Conservation (phyloP, 2,797 vertebrate species). For the Okamejei kenojei region DNA sequence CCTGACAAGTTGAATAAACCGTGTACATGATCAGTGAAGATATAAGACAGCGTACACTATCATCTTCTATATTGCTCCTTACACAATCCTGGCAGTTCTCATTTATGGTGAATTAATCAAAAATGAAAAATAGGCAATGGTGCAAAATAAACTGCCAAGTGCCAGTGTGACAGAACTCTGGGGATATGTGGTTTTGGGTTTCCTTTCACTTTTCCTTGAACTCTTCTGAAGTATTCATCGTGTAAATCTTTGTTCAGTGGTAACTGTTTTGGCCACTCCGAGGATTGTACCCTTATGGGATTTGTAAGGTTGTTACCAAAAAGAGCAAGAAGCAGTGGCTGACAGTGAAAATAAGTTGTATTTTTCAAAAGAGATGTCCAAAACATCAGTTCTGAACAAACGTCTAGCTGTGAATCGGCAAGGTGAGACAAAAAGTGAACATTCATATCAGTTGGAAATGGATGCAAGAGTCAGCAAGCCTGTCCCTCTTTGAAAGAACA, state of each 20-base stretch:
- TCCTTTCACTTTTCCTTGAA: not conserved
- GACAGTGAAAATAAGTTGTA: not conserved
- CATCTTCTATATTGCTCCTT: not conserved
- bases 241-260: not conserved
- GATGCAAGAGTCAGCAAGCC: not conserved
- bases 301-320: not conserved
- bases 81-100: not conserved
- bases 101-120: not conserved
- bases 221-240: not conserved
- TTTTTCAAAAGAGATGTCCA: not conserved
- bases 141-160: slow-evolving; percentile 4
- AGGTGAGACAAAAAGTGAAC: not conserved
- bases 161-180: not conserved
- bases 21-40: not conserved
- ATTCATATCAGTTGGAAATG: not conserved
- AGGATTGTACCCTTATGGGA: not conserved
- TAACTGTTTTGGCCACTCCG: not conserved
- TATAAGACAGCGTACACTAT: not conserved
- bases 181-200: not conserved
- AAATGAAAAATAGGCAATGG: not conserved
- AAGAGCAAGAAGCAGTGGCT: not conserved
- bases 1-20: slow-evolving; percentile 2
- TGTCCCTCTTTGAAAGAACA: not conserved
- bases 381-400: not conserved
- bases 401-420: not conserved